phyloP scores from a whole-genome alignment of 2,888 invertebrate species.

The Brenthis daphne region DNA sequence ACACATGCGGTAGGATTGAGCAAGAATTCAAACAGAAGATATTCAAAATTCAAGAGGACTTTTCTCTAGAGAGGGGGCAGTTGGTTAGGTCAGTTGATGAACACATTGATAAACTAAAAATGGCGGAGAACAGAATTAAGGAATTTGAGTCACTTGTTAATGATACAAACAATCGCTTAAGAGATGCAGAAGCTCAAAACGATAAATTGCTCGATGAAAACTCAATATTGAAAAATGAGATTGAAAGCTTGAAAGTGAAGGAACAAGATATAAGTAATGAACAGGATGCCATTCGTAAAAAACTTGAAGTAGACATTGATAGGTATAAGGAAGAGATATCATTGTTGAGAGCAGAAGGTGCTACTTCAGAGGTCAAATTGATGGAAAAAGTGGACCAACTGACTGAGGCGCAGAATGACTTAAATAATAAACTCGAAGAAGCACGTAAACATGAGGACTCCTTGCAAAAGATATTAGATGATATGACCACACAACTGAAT shows the following conservation, averaged over 20 bases:
- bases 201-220: slow-evolving; percentile 72
- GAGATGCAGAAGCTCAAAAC: slow-evolving; percentile 58
- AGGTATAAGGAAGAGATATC: slow-evolving; percentile 73
- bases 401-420: slow-evolving; percentile 73
- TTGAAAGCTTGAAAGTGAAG: slow-evolving; percentile 63
- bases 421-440: slow-evolving; percentile 75
- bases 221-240: slow-evolving; percentile 67
- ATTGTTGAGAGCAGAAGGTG: slow-evolving; percentile 70
- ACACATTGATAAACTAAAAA: slow-evolving; percentile 62
- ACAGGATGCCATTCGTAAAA: slow-evolving; percentile 63
- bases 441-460: slow-evolving; percentile 76
- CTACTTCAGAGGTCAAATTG: slow-evolving; percentile 71
- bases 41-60: slow-evolving; percentile 72
- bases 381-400: slow-evolving; percentile 78
- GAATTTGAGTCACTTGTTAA: slow-evolving; percentile 57
- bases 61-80: slow-evolving; percentile 64
- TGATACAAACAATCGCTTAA: slow-evolving; percentile 57
- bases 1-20: slow-evolving; percentile 69
- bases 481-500: slow-evolving; percentile 72
- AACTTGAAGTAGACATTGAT: slow-evolving; percentile 71
- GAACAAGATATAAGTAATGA: slow-evolving; percentile 67
- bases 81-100: slow-evolving; percentile 63
- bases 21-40: slow-evolving; percentile 76
- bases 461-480: slow-evolving; percentile 71
- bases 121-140: slow-evolving; percentile 62